Evolutionary conservation across 2,113 vertebrate genomes (phyloP).

Genomic region (Cranoglanis bouderius): DNA sequence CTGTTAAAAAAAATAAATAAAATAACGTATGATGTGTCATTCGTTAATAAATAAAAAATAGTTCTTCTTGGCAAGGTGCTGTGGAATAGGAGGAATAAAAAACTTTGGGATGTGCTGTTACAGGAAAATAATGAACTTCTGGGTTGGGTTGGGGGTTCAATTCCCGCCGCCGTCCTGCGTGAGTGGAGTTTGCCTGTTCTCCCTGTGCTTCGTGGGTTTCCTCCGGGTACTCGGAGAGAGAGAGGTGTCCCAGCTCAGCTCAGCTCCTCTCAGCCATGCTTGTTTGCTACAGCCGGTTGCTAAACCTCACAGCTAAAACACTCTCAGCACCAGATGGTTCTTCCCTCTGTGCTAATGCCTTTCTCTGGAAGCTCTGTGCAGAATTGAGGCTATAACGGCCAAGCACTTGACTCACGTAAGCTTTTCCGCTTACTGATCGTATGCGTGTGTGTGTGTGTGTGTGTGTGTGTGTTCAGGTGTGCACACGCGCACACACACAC

Average conservation of each 20-base stretch:
- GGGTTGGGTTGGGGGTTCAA: not conserved
- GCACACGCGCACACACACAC: no score
- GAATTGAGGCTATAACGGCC: slow-evolving; percentile 1
- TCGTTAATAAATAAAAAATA: not conserved
- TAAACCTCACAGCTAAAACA: slow-evolving; percentile 22
- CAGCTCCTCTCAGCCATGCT: not conserved
- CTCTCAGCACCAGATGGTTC: slow-evolving; percentile 37
- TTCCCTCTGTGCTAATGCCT: slow-evolving; percentile 24
- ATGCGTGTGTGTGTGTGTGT: not conserved
- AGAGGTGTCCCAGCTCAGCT: not conserved
- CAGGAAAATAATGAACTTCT: not conserved
- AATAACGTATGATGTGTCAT: not conserved
- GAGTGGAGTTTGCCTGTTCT: no score
- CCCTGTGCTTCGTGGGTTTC: no score
- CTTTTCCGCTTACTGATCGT: slow-evolving; percentile 5
- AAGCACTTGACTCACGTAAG: slow-evolving; percentile 30
- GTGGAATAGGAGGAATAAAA: not conserved
- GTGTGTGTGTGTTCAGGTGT: not conserved
- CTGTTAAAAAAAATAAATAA: not conserved
- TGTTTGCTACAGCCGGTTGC: not conserved
- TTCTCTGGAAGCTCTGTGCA: slow-evolving; percentile 40
- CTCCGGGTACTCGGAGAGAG: no score
- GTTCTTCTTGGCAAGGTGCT: not conserved
- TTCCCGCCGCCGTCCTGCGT: no score
- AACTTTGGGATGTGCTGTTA: not conserved